These are phyloP conservation scores for Limnephilus rhombicus DNA, from an alignment of 2,888 invertebrate genomes.

Conservation along the genomic window DNA sequence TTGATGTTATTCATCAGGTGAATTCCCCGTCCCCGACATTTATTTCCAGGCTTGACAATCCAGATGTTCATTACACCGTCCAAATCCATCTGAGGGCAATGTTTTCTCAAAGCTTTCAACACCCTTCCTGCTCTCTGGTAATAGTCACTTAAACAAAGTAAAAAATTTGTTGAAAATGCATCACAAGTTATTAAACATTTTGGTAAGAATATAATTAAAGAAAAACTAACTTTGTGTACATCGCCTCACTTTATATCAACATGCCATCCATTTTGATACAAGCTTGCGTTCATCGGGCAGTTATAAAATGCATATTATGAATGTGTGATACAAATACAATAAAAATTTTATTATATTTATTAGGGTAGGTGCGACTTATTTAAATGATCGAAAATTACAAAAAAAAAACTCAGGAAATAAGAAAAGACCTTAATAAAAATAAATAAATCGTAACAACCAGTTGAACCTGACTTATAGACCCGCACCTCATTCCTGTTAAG, in stretches of 20 bases:
- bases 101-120: constrained; percentile 82
- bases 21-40: constrained; percentile 94
- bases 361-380: no score
- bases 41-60: constrained; percentile 97
- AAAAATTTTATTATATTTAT: no score
- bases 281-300: neutral
- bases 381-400: no score
- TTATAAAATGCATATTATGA: neutral
- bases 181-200: neutral
- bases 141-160: constrained; percentile 46
- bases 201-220: neutral
- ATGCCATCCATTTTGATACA: neutral
- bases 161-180: neutral
- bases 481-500: no score
- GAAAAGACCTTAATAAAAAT: no score
- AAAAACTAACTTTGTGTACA: neutral
- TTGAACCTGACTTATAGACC: no score
- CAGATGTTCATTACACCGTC: constrained; percentile 94
- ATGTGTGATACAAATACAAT: no score
- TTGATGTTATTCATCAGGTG: constrained; percentile 90
- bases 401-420: no score
- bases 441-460: no score
- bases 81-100: constrained; percentile 89
- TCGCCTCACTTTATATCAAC: neutral
- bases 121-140: constrained; percentile 79